These are phyloP conservation scores for Hybognathus amarus DNA, from an alignment of 2,797 vertebrate genomes.

Conservation along the genomic window DNA sequence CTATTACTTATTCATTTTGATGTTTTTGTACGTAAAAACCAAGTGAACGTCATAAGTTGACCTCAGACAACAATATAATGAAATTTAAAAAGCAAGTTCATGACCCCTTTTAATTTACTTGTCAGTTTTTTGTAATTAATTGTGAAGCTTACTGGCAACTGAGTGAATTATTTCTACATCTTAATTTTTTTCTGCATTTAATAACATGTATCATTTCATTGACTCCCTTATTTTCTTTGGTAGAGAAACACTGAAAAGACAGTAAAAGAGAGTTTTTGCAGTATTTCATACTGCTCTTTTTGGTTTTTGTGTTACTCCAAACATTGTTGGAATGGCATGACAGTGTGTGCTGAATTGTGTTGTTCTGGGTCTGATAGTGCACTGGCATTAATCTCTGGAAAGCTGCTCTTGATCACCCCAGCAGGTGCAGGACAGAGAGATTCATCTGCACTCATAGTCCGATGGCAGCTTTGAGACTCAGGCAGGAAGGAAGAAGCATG, in stretches of 20 bases:
- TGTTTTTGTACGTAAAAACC: no score
- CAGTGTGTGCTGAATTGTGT: not conserved
- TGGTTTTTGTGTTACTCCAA: not conserved
- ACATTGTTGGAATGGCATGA: not conserved
- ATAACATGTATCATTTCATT: slow-evolving; percentile 9
- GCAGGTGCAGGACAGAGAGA: slow-evolving; percentile 47
- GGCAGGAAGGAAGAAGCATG: slow-evolving; percentile 42
- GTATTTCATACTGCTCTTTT: not conserved
- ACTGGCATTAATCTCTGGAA: slow-evolving; percentile 46
- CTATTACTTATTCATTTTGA: no score
- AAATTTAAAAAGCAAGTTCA: no score
- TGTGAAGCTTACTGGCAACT: not conserved
- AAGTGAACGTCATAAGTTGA: no score
- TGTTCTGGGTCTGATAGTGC: slow-evolving; percentile 2
- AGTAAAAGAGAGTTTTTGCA: not conserved
- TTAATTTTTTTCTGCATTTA: not conserved
- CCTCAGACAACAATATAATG: no score
- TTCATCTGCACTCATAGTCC: slow-evolving; percentile 31
- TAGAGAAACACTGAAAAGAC: not conserved
- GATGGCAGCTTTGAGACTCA: slow-evolving; percentile 44
- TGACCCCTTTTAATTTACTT: not conserved
- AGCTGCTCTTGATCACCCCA: slow-evolving; percentile 37
- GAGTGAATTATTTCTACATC: not conserved
- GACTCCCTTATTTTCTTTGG: not conserved
- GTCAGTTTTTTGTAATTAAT: not conserved